Conservation (phyloP, 2,888 invertebrate species). For the Suillia variegata region DNA sequence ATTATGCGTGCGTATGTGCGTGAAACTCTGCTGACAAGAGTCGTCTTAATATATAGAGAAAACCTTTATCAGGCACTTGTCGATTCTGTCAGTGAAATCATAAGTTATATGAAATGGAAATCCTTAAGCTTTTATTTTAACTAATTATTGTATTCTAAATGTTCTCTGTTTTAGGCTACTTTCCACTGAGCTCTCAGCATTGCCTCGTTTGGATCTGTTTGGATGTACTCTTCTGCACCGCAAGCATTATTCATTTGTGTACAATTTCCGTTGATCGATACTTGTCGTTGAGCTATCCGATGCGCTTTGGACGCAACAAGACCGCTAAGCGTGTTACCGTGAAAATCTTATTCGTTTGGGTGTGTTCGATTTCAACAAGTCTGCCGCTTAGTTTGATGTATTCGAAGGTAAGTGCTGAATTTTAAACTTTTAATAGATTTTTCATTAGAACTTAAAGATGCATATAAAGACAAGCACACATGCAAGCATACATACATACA, state of each 20-base stretch:
- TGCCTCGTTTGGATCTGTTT: constrained; percentile 94
- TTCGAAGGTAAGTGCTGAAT: constrained; percentile 70
- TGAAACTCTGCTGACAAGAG: no score
- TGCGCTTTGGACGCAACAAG: constrained; percentile 90
- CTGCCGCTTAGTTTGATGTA: constrained; percentile 88
- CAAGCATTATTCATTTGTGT: constrained; percentile 95
- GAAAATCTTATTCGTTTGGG: constrained; percentile 94
- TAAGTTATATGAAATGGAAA: no score
- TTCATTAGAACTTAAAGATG: not conserved
- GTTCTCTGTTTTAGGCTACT: constrained; percentile 70
- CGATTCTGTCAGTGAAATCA: no score
- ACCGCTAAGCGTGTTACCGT: constrained; percentile 82
- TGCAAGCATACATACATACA: not conserved
- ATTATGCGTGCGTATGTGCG: no score
- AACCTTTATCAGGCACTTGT: no score
- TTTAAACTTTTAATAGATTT: not conserved
- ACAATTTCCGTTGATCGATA: constrained; percentile 96
- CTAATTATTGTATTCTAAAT: no score
- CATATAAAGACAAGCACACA: not conserved
- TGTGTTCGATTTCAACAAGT: constrained; percentile 90
- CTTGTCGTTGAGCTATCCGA: constrained; percentile 87
- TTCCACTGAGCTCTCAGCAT: constrained; percentile 80
- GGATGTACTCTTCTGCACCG: constrained; percentile 95
- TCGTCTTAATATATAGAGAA: no score
- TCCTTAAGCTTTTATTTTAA: no score